Conservation (phyloP, 2,888 invertebrate genomes). For the Drosophila kokeensis region DNA sequence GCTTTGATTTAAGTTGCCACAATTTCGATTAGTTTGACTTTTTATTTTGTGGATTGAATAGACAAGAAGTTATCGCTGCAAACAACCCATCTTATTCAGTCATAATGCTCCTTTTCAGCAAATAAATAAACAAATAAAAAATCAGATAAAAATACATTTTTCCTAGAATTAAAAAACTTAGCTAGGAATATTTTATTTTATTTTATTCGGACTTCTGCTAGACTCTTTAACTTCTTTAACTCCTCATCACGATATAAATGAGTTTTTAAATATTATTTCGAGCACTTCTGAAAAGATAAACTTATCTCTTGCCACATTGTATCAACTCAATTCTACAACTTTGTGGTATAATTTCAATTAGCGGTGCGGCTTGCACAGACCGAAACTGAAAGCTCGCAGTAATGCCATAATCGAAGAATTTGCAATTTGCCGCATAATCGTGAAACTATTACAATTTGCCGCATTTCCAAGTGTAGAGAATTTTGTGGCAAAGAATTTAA, state of each 20-base stretch:
- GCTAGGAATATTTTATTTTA: not conserved
- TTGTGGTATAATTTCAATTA: conserved; percentile 29
- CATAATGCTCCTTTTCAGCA: not conserved
- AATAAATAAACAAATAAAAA: not conserved
- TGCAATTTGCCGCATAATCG: conserved; percentile 64
- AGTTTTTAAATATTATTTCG: not conserved
- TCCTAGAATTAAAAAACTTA: not conserved
- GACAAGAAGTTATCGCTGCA: not conserved
- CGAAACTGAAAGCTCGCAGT: conserved; percentile 3
- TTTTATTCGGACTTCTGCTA: not conserved
- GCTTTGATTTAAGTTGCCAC: not conserved
- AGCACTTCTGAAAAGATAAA: not conserved
- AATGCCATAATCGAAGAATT: conserved; percentile 38
- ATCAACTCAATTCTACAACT: conserved; percentile 2
- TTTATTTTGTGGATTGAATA: not conserved
- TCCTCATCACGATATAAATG: not conserved
- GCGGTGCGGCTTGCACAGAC: conserved; percentile 14
- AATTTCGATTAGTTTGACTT: not conserved
- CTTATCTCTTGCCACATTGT: not conserved
- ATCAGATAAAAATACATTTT: not conserved
- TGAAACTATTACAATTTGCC: conserved; percentile 70
- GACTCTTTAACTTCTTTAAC: too few relatives aligned
- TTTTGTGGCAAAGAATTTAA: conserved; percentile 58
- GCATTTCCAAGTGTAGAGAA: conserved; percentile 38
- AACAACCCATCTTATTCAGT: not conserved